Evolutionary conservation across 23 tunicate species (phyloP), one percentile per base, ranked within the genome.

Genomic region (Ciona savignyi): DNA sequence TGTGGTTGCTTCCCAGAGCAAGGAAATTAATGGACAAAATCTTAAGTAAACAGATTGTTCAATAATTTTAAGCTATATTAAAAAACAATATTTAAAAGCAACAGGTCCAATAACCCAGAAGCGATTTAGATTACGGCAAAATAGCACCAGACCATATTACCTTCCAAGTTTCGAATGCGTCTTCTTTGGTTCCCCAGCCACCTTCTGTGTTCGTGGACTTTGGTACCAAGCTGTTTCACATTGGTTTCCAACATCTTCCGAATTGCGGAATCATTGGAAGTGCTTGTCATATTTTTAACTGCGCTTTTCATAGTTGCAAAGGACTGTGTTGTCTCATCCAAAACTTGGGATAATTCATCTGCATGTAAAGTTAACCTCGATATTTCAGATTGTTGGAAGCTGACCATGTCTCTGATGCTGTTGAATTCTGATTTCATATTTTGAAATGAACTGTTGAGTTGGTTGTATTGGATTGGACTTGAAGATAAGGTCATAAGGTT

Each of bases 91-190:
- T n/a, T n/a, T n/a, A n/a, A n/a, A n/a, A n/a, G n/a, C n/a, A n/a
- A n/a, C n/a, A n/a, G n/a, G n/a, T n/a, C n/a, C n/a, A n/a, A n/a
- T n/a, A n/a, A n/a, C n/a, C n/a, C n/a, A n/a, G n/a, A n/a, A n/a
- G n/a, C n/a, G n/a, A n/a, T n/a, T n/a, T n/a, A n/a, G n/a, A n/a
- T n/a, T n/a, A n/a, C n/a, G n/a, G n/a, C n/a, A n/a, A n/a, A 49
- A 11, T 49, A 11, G 61, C 20, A 49, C 61, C 15, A 20, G 20
- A 49, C 23, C 28, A 63, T 25, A 65, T 28, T 23, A 82, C 87
- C 73, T 74, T 82, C 87, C 1, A 82, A 56, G 25, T 74, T 48
- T 28, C 87, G 51, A n/a, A 82, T 74, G 29, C 87, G 66, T n/a
- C 70, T 42, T 26, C 87, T 67, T 29, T 74, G 80, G 48, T 74